Conservation (phyloP, 2,797 vertebrate genomes). For the Sebastes hubbsi region DNA sequence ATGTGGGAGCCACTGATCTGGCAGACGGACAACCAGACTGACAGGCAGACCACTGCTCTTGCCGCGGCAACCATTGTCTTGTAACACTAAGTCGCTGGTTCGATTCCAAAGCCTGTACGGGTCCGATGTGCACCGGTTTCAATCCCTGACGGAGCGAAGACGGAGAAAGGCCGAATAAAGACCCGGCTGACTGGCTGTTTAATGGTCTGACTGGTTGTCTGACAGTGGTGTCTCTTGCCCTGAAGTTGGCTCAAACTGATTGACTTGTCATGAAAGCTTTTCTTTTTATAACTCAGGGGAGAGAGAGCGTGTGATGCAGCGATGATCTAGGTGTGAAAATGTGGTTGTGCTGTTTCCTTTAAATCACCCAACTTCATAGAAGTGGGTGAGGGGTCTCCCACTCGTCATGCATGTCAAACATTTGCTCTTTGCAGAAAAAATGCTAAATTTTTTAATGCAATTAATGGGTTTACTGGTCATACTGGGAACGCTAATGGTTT, state of each 20-base stretch:
- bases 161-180: not conserved
- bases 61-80: slow-evolving; percentile 21
- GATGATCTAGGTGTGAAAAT: slow-evolving; percentile 77
- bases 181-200: not conserved
- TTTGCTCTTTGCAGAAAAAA: not conserved
- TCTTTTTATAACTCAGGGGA: slow-evolving; percentile 59
- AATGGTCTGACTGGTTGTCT: not conserved
- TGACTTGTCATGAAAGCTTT: slow-evolving; percentile 33
- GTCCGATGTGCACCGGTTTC: not conserved
- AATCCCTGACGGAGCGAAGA: not conserved
- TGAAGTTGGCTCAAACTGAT: slow-evolving; percentile 45
- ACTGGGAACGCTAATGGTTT: not conserved
- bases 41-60: slow-evolving; percentile 31
- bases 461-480: not conserved
- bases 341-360: slow-evolving; percentile 77
- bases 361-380: slow-evolving; percentile 76
- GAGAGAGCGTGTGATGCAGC: slow-evolving; percentile 29
- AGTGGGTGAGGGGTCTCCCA: slow-evolving; percentile 68
- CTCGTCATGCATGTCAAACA: slow-evolving; percentile 7
- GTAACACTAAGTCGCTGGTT: not conserved
- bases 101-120: not conserved
- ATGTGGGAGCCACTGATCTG: slow-evolving; percentile 36
- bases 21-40: slow-evolving; percentile 28
- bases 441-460: not conserved
- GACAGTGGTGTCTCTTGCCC: not conserved